Evolutionary conservation across 1,140 invertebrate genomes (phyloP).

Genomic region (Lysiphlebus fabarum): DNA sequence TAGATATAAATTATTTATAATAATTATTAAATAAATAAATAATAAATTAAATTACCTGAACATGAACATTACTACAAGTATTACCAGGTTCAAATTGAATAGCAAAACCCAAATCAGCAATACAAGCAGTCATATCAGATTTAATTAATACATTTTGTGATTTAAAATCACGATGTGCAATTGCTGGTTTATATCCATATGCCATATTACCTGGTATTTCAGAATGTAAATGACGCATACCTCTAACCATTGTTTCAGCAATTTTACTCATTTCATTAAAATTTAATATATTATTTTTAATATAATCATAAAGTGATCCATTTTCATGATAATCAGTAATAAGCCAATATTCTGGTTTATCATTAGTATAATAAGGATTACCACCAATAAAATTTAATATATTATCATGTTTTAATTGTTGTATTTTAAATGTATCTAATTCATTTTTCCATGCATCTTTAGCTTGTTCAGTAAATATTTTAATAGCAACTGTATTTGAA

Average conservation of each 20-base stretch:
- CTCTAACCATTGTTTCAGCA: constrained; percentile 83
- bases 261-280: constrained; percentile 85
- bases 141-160: constrained; percentile 97
- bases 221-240: constrained; percentile 90
- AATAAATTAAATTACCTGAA: constrained; percentile 61
- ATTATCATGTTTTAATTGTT: constrained; percentile 90
- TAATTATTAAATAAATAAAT: not conserved
- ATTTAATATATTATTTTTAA: constrained; percentile 86
- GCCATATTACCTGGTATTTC: constrained; percentile 71
- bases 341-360: constrained; percentile 88
- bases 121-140: constrained; percentile 87
- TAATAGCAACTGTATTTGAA: constrained; percentile 70
- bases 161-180: constrained; percentile 98
- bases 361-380: constrained; percentile 81
- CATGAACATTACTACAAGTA: constrained; percentile 83
- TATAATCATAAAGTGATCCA: constrained; percentile 91
- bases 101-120: constrained; percentile 96
- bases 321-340: constrained; percentile 91
- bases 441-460: constrained; percentile 76
- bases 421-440: constrained; percentile 88
- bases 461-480: constrained; percentile 70
- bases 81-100: constrained; percentile 87
- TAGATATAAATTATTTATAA: not conserved
- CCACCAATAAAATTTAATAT: constrained; percentile 88
- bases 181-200: constrained; percentile 81